These are phyloP conservation scores for Bimastos eiseni DNA, from an alignment of 2,888 invertebrate species.

Conservation along the genomic window DNA sequence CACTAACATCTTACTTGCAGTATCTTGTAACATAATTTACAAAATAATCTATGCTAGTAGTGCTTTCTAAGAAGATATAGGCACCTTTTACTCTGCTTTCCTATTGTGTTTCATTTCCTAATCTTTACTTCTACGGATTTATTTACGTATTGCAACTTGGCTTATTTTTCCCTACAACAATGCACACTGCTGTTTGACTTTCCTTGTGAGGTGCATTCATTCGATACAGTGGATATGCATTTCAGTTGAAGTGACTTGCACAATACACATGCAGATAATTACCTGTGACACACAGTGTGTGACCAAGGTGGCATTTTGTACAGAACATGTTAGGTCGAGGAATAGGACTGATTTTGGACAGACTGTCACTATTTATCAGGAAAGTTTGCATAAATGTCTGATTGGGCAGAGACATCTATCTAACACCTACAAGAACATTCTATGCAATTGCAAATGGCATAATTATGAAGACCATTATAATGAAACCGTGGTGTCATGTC, in stretches of 20 bases:
- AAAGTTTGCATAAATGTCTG: not conserved
- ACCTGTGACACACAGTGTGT: too few relatives aligned
- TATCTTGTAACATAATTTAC: not conserved
- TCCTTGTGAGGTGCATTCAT: too few relatives aligned
- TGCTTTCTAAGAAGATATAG: not conserved
- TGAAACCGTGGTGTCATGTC: not conserved
- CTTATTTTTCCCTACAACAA: not conserved
- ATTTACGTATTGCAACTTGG: not conserved
- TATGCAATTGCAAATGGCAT: not conserved
- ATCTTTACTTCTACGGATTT: not conserved
- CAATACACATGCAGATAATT: too few relatives aligned
- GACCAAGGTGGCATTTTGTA: too few relatives aligned
- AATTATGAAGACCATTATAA: not conserved
- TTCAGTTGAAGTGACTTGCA: not conserved
- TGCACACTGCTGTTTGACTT: too few relatives aligned
- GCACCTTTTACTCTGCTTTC: not conserved
- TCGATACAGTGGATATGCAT: not conserved
- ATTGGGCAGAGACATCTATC: not conserved
- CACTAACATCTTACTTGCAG: not conserved
- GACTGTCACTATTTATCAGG: not conserved
- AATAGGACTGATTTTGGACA: too few relatives aligned
- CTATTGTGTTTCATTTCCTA: not conserved
- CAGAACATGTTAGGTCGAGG: too few relatives aligned
- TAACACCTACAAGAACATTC: not conserved
- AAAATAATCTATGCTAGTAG: not conserved